Evolutionary conservation across 2,888 invertebrate genomes (phyloP), one percentile per base, ranked within the genome.

Genomic region (Phlogophora meticulosa): DNA sequence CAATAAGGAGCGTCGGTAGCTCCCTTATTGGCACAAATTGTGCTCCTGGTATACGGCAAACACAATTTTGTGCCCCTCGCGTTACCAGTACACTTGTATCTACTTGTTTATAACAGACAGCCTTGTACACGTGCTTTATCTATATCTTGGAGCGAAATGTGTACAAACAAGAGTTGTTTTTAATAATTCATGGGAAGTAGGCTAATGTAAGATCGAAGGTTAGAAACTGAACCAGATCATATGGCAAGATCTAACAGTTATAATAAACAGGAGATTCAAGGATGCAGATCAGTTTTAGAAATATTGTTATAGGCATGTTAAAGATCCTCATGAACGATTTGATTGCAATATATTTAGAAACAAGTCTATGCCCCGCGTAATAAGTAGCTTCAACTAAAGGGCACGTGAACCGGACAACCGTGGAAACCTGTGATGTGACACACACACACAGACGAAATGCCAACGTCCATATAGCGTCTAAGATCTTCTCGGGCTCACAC

Each of bases 11-110:
- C 70, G 61, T 42, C 40, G 58, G 55, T 56, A 56, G 58, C 64
- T 62, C 61, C 61, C 71, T 80, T 80, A 77, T 76, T 77, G 80
- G 61, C 65, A 65, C 77, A 77, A 80, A 77, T 80, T 80, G 51
- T 69, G 61, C 64, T 64, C 59, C 70, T 77, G 60, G 64, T 80
- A 53, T 62, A 70, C 80, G 62, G 58, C 62, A 77, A 80, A 77
- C 66, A 80, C 80, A 80, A 77, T 76, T 76, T 77, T 48, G 76
- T 61, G 36, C 69, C 62, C 80, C 69, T 61, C 80, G 62, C 42
- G 34, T 59, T 66, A 58, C 66, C 48, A 56, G 59, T 51, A 43
- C 67, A 59, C 79, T 74, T 62, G 58, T 65, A 42, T 58, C 46
- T 59, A 65, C 69, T 74, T 65, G 75, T 68, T 65, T 69, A 53